Base-by-base conservation (phyloP, 2,888 invertebrate species). In the Spisula solida region DNA sequence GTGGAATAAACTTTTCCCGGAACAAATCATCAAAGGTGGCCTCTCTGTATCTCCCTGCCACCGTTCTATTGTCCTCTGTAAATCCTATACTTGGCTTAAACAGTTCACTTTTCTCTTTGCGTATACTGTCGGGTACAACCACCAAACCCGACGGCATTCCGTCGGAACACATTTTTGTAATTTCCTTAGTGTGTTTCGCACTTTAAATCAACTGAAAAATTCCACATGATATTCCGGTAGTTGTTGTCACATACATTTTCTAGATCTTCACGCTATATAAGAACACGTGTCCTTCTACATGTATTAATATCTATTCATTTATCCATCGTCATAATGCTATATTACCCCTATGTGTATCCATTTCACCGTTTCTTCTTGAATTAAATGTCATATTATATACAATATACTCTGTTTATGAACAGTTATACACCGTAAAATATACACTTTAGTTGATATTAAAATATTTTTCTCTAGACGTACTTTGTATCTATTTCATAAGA, bases 1-100 rank as follows among this genome's bases (percentile, higher is more conserved):
- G 60, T 5, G 92, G 91, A 1, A 89, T 87, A 83, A 92, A 93
- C n/a, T 86, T 85, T 60, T 92, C 92, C 41, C 90, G 78, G 83
- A 93, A 93, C 4, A 92, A 78, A 48, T 90, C 87, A 8, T 93
- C 93, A 75, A 92, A 92, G 70, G 89, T 91, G 60, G 85, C 82
- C 0, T 91, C 87, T 18, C 88, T 82, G 47, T 18, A 78, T 31
- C 29, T n/a, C 5, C 29, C 25, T n/a, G 47, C 25, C 8, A 18
- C 41, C 79, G n/a, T 29, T 12, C 60, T n/a, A 25, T 75, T 75
- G 6, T 51, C 34, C 1, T 75, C 34, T 18, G 34, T 75, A 31
- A 16, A 34, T 31, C 34, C 51, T 81, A 25, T 29, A 34, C n/a
- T 56, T 2, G 79, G 79, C 12, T 78, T 34, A 41, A 85, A 55